A percentile compares a stretch with the other conserved stretches of the same genome.
These are phyloP conservation scores for Dipodomys merriami DNA, from an alignment of 2,113 vertebrate genomes.

Conservation along the genomic window DNA sequence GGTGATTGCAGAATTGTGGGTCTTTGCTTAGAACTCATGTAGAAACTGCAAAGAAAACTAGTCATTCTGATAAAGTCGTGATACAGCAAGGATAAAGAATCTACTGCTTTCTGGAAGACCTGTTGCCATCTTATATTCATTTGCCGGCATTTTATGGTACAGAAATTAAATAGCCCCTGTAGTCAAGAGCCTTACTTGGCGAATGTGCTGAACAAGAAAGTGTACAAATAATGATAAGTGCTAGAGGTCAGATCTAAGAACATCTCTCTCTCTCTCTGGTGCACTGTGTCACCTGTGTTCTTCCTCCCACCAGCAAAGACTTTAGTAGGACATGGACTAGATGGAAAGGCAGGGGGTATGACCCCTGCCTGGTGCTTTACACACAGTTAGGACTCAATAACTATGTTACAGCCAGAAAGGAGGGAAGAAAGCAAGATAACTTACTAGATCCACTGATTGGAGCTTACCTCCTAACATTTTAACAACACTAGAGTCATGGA, in stretches of 20 bases:
- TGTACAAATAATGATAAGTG: neutral
- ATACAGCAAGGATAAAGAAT: neutral
- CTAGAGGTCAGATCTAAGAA: neutral
- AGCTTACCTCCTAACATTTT: neutral
- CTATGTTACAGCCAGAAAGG: neutral
- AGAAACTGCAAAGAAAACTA: neutral
- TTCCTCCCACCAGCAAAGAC: neutral
- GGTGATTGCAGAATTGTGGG: neutral
- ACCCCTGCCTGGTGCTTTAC: no score
- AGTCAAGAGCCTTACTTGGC: neutral
- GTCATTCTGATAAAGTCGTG: neutral
- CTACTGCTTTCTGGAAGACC: neutral
- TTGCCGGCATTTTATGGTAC: neutral
- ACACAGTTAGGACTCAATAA: neutral
- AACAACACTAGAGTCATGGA: fast-evolving
- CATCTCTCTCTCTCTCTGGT: neutral
- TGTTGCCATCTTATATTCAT: neutral
- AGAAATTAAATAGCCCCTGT: neutral
- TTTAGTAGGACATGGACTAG: neutral
- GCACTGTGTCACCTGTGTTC: neutral
- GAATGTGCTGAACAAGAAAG: neutral
- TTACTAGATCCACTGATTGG: neutral
- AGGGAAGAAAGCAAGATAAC: neutral
- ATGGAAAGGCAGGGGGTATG: neutral
- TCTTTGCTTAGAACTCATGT: neutral